These are phyloP conservation scores for Syrista parreyssii DNA, from an alignment of 2,888 invertebrate species.

Conservation along the genomic window DNA sequence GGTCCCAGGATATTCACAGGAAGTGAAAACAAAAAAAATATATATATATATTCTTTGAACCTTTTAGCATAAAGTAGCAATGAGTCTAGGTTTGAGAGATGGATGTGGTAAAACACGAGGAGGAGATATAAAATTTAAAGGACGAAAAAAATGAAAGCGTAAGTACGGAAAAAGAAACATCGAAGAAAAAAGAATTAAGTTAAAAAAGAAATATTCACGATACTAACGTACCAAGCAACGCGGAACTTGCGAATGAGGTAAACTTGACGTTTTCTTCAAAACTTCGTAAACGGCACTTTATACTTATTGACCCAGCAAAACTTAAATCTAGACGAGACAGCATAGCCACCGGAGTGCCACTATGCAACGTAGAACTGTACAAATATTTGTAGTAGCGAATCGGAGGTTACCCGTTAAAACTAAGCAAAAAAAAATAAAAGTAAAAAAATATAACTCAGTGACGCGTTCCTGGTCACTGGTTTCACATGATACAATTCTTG, in stretches of 20 bases:
- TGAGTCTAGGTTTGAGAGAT: not conserved
- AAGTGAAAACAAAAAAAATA: not conserved
- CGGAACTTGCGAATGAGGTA: not conserved
- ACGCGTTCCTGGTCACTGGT: not conserved
- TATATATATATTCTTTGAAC: not conserved
- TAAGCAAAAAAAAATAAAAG: not conserved
- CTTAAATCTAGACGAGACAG: not conserved
- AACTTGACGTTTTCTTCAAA: not conserved
- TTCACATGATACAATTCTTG: not conserved
- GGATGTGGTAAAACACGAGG: not conserved
- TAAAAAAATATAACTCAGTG: not conserved
- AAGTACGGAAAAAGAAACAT: not conserved
- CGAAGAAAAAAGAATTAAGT: not conserved
- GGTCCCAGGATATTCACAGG: not conserved
- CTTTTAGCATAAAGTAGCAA: not conserved
- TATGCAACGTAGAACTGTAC: not conserved
- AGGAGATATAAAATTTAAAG: not conserved
- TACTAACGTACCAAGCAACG: not conserved
- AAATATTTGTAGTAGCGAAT: not conserved
- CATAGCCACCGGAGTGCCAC: slow-evolving; percentile 1
- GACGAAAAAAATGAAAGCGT: not conserved
- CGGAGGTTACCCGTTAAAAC: not conserved
- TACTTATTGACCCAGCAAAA: not conserved
- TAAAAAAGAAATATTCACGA: not conserved
- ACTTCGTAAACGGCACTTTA: not conserved